Evolutionary conservation across 1,140 invertebrate genomes (phyloP), one percentile per base, ranked within the genome.

Genomic region (Eupeodes corollae): DNA sequence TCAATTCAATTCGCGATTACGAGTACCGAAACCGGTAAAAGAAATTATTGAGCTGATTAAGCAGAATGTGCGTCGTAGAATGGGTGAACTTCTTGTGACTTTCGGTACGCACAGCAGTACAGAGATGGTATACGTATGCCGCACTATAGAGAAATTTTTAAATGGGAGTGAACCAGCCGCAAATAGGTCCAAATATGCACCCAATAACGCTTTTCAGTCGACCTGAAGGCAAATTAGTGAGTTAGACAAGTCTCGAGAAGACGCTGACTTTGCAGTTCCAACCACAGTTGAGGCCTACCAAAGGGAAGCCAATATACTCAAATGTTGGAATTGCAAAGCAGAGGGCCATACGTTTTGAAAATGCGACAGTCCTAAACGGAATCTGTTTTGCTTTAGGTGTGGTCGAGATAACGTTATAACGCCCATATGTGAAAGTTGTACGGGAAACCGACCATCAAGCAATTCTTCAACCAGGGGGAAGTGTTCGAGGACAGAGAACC

Each of bases 211-310:
- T n/a, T n/a, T n/a, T n/a, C 3, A 6, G 19, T 16, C 30, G 1
- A 13, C 18, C 18, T 31, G 16, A 21, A 1, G 19, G 5, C 33
- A 10, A 21, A 35, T 21, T n/a, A 5, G 3, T 14, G 6, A 30
- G 0, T 13, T 9, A 9, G 2, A 6, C 2, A n/a, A 13, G 10
- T 1, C 16, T 21, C 9, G 2, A 5, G 1, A 9, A 1, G 31
- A 44, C 2, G 31, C 32, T 2, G 42, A 26, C 11, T 41, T 41
- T 12, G 26, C 6, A 58, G 56, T 50, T 21, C 35, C 31, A 9
- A 49, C 14, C 51, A 54, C 10, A 51, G 50, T 35, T 48, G 56
- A 44, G 42, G 51, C 3, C 18, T 58, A n/a, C n/a, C n/a, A n/a
- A n/a, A n/a, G n/a, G n/a, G n/a, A n/a, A n/a, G n/a, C n/a, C n/a